phyloP scores from a whole-genome alignment of 2,113 vertebrate species.

The Catharus bicknelli region DNA sequence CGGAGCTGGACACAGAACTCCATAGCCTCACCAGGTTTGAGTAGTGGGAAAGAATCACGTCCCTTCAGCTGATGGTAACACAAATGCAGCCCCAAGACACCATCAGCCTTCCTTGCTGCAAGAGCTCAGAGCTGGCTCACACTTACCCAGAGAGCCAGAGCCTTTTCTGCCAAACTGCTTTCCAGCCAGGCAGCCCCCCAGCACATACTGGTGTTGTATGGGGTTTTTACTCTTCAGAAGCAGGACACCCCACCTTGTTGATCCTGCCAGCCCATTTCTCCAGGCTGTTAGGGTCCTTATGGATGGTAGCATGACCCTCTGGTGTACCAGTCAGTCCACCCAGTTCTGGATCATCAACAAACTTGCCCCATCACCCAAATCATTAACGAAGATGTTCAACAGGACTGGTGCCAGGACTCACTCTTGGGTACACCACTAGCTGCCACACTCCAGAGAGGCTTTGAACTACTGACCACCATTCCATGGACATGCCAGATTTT shows the following conservation, averaged over 20 bases:
- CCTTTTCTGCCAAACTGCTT: neutral
- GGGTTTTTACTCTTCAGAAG: neutral
- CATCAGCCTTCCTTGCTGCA: neutral
- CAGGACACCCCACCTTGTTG: neutral
- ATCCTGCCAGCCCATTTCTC: neutral
- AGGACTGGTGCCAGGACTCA: neutral
- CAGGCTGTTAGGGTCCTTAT: neutral
- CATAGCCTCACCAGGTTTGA: neutral
- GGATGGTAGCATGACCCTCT: neutral
- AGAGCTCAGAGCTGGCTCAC: neutral
- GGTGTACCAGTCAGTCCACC: neutral
- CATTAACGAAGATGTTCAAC: neutral
- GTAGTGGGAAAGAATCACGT: neutral
- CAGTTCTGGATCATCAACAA: neutral
- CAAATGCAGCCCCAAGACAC: neutral
- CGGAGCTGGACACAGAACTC: neutral
- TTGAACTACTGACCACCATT: neutral
- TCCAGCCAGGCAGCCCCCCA: neutral
- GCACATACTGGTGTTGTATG: no score
- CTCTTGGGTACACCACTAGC: neutral
- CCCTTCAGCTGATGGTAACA: neutral
- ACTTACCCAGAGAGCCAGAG: neutral
- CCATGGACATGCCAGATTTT: neutral
- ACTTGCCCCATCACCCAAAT: neutral
- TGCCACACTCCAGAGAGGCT: neutral